These are phyloP conservation scores for Aptenodytes forsteri DNA, from an alignment of 2,113 vertebrate genomes.

Conservation along the genomic window DNA sequence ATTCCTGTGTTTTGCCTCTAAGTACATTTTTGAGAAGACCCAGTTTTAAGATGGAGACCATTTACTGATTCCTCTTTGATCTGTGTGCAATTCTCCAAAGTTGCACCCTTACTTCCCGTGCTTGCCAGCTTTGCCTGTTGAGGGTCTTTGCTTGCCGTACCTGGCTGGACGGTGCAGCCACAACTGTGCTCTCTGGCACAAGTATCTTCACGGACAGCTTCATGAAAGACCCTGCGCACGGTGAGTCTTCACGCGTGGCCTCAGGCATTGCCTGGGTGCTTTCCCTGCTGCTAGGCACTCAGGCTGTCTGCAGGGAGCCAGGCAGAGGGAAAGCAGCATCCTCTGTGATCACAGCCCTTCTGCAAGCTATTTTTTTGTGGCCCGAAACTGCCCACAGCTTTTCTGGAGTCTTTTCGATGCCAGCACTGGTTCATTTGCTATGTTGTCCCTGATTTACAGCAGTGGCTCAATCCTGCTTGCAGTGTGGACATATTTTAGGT, in stretches of 20 bases:
- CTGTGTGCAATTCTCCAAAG: not conserved
- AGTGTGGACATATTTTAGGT: not conserved
- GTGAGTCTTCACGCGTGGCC: not conserved
- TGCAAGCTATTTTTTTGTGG: not conserved
- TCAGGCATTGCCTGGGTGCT: not conserved
- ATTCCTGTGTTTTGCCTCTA: not conserved
- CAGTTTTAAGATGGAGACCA: not conserved
- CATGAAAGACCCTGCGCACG: not conserved
- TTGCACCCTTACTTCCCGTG: not conserved
- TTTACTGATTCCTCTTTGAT: not conserved
- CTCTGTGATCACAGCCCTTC: not conserved
- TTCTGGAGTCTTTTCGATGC: not conserved
- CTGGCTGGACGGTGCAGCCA: not conserved
- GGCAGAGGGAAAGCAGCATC: not conserved
- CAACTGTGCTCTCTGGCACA: not conserved
- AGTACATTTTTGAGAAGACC: not conserved
- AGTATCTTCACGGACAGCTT: not conserved
- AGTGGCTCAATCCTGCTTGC: not conserved
- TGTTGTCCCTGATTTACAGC: not conserved
- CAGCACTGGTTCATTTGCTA: not conserved
- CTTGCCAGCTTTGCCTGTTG: not conserved
- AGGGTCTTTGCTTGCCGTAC: not conserved
- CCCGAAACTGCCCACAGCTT: not conserved
- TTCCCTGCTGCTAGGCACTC: not conserved
- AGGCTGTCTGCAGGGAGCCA: not conserved